phyloP scores from a whole-genome alignment of 2,797 vertebrate genomes.

The Menidia menidia region DNA sequence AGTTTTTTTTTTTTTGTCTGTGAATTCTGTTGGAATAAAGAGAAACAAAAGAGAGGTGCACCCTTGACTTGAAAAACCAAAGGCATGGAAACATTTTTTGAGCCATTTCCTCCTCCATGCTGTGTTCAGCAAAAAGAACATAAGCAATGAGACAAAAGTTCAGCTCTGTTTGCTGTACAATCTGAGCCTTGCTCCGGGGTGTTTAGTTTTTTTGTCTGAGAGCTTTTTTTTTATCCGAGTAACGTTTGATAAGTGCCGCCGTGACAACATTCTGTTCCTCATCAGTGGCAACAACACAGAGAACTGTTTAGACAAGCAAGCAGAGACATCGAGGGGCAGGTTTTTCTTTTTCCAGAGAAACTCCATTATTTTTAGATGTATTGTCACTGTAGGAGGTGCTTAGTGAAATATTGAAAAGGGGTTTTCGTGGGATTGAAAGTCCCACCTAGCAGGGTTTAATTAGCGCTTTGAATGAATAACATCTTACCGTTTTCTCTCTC shows the following conservation, averaged over 20 bases:
- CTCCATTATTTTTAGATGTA: constrained; percentile 47
- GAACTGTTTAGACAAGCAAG: not conserved
- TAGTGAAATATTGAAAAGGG: constrained; percentile 44
- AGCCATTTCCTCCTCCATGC: constrained; percentile 18
- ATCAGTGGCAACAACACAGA: constrained; percentile 6
- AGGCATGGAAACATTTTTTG: constrained; percentile 3
- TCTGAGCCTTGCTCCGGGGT: constrained; percentile 1
- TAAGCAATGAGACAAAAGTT: constrained; percentile 18
- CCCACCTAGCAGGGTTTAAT: constrained; percentile 82
- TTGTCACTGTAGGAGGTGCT: constrained; percentile 25
- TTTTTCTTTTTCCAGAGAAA: not conserved
- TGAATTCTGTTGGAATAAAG: constrained; percentile 28
- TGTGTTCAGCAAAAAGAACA: constrained; percentile 26
- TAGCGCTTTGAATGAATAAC: constrained; percentile 79
- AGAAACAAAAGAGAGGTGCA: constrained; percentile 9
- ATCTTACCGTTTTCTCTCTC: constrained; percentile 73
- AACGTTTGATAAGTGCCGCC: constrained; percentile 9
- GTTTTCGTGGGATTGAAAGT: constrained; percentile 68
- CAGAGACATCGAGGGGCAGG: constrained; percentile 4
- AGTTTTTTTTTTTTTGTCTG: constrained; percentile 11
- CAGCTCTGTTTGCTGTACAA: constrained; percentile 6
- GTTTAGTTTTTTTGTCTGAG: constrained; percentile 5
- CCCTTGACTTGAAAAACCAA: constrained; percentile 11
- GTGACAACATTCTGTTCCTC: constrained; percentile 10
- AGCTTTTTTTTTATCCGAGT: constrained; percentile 6